These are phyloP conservation scores for Notarius lentiginosus DNA, from an alignment of 2,113 vertebrate genomes.

Conservation along the genomic window DNA sequence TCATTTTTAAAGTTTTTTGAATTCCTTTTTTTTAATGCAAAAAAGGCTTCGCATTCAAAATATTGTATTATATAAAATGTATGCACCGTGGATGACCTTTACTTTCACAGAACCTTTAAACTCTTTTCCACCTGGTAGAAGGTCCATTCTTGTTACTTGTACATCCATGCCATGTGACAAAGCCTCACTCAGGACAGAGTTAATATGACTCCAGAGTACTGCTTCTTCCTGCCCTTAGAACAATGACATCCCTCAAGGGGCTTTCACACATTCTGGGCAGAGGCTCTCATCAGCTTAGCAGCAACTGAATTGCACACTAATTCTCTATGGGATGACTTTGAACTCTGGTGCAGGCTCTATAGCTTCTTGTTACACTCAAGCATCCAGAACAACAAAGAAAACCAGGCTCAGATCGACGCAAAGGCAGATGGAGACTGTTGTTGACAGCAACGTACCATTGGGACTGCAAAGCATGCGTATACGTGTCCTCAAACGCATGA, in stretches of 20 bases:
- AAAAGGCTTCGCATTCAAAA: not conserved
- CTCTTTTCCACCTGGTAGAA: not conserved
- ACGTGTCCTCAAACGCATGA: slow-evolving; percentile 5
- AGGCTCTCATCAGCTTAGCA: slow-evolving; percentile 39
- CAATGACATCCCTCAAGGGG: slow-evolving; percentile 25
- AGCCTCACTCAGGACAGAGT: not conserved
- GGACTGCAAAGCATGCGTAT: not conserved
- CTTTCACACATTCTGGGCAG: slow-evolving; percentile 31
- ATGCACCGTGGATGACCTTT: not conserved
- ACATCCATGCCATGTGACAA: not conserved
- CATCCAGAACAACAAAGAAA: slow-evolving; percentile 39
- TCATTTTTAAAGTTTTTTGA: not conserved
- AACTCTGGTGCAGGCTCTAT: slow-evolving; percentile 34
- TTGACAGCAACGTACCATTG: not conserved
- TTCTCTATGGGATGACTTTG: slow-evolving; percentile 36
- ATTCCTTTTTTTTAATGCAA: not conserved
- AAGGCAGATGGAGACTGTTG: slow-evolving; percentile 22
- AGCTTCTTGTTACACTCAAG: slow-evolving; percentile 42
- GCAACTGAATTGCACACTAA: not conserved
- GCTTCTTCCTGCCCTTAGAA: slow-evolving; percentile 11
- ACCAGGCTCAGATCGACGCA: slow-evolving; percentile 8
- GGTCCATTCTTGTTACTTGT: not conserved
- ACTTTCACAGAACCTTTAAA: not conserved
- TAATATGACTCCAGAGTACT: slow-evolving; percentile 3
- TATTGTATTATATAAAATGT: not conserved